Evolutionary conservation across 2,797 vertebrate genomes (phyloP), one percentile per base, ranked within the genome.

Genomic region (Cheirogaleus major): DNA sequence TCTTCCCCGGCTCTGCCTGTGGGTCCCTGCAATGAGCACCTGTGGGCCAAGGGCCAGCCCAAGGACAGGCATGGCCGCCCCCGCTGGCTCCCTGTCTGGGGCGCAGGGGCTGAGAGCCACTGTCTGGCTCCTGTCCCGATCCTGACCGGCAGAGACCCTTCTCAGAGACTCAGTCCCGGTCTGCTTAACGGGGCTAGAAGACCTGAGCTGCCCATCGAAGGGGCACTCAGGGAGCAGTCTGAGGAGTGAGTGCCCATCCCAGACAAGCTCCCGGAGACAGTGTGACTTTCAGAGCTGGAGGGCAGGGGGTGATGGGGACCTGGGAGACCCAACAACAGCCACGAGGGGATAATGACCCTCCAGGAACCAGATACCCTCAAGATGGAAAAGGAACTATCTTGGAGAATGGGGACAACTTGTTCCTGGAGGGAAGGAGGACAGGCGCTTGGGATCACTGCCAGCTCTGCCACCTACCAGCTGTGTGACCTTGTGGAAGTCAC

Each of bases 1-100:
- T 98, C 98, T 98, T 97, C 92, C 84, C 45, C 63, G 92, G 89
- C 61, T 52, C 59, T 14, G 76, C 91, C 88, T 32, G 70, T 0
- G 2, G 93, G 80, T 20, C 32, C 69, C 83, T 57, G 17, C 1
- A 1, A 20, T 4, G 67, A 93, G 84, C 90, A 95, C 95, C 97
- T 95, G 95, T 65, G 69, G 61, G 14, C 22, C 0, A 0, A 22
- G 65, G 67, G 52, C 73, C 50, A 86, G 89, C 63, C 84, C 82
- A 82, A 63, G 69, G 73, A 13, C 67, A 59, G 20, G 1, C 32
- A 5, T 13, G 0, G 10, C 63, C 23, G 4, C 80, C 73, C 50
- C 69, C 2, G 1, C 57, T n/a, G 32, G 69, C 79, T 78, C 78
- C 43, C 1, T 43, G 65, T 63, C 17, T 22, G 35, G 23, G 75